These are phyloP conservation scores for Cactoblastis cactorum DNA, from an alignment of 2,888 invertebrate genomes.

Conservation along the genomic window DNA sequence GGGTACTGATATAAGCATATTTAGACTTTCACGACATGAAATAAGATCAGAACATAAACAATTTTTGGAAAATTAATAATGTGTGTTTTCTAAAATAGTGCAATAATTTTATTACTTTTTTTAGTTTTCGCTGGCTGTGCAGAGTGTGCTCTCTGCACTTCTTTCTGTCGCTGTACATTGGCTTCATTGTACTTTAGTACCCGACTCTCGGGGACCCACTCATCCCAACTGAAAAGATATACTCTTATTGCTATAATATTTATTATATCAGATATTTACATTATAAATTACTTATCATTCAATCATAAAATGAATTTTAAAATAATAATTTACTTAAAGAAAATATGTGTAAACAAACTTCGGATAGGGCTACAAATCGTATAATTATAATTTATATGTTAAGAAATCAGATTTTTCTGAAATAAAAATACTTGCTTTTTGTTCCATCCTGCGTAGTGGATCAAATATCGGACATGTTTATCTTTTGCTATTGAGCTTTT, in stretches of 20 bases:
- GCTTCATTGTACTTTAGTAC: constrained; percentile 94
- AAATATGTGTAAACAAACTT: no score
- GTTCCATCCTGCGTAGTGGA: constrained; percentile 99
- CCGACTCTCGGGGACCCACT: constrained; percentile 94
- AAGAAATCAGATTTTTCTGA: no score
- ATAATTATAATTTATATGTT: no score
- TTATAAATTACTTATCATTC: no score
- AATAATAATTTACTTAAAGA: no score
- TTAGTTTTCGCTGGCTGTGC: constrained; percentile 84
- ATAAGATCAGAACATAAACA: no score
- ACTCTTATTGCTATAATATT: neutral
- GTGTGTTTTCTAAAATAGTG: no score
- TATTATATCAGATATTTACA: neutral
- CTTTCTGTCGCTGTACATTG: constrained; percentile 92
- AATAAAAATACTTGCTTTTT: constrained; percentile 86
- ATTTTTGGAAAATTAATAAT: no score
- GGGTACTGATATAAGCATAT: no score
- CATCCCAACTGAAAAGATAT: constrained; percentile 86
- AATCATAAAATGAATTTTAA: no score
- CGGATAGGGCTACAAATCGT: no score
- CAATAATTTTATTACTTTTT: constrained; percentile 70
- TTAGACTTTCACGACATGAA: no score
- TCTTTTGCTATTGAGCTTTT: constrained; percentile 90
- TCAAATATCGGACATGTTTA: constrained; percentile 92
- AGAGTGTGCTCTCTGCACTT: constrained; percentile 89